A percentile compares a stretch with the other conserved stretches of the same genome.
Conservation (phyloP, 92 coral and sea anemone genomes). For the Anthopleura xanthogrammica region DNA sequence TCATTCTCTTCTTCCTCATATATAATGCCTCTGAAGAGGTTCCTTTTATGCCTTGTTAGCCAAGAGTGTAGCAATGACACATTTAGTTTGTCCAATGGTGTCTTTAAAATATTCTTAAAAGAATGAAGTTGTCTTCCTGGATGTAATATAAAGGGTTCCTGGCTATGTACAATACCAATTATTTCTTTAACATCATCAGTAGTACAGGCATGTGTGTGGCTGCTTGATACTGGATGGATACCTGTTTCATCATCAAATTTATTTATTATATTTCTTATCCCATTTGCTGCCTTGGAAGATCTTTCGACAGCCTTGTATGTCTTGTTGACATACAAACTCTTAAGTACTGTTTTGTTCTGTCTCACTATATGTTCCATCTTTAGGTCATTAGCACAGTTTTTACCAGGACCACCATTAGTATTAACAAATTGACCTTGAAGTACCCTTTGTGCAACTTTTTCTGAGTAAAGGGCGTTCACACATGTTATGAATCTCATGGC, state of each 20-base stretch:
- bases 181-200: slow-evolving; percentile 33
- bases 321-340: slow-evolving; percentile 39
- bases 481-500: slow-evolving; percentile 58
- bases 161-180: slow-evolving; percentile 12
- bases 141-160: slow-evolving; percentile 32
- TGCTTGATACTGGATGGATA: slow-evolving; percentile 44
- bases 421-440: slow-evolving; percentile 59
- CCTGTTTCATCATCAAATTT: slow-evolving; percentile 43
- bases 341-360: slow-evolving; percentile 41
- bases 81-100: slow-evolving; percentile 52
- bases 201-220: slow-evolving; percentile 57
- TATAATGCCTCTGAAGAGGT: slow-evolving; percentile 2
- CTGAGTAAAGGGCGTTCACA: slow-evolving; percentile 50
- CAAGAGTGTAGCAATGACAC: slow-evolving; percentile 55
- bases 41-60: slow-evolving; percentile 55
- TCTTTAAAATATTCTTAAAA: slow-evolving; percentile 30
- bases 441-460: slow-evolving; percentile 35
- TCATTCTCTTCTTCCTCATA: not conserved
- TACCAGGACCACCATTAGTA: no score
- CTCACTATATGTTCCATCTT: slow-evolving; percentile 55
- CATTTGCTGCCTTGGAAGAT: slow-evolving; percentile 44
- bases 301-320: slow-evolving; percentile 50
- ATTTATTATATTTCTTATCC: slow-evolving; percentile 37
- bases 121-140: slow-evolving; percentile 29
- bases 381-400: no score